Percentiles rank a stretch among this genome's conserved stretches.
These are phyloP conservation scores for Corvus hawaiiensis DNA, from an alignment of 2,113 vertebrate genomes.

Conservation along the genomic window DNA sequence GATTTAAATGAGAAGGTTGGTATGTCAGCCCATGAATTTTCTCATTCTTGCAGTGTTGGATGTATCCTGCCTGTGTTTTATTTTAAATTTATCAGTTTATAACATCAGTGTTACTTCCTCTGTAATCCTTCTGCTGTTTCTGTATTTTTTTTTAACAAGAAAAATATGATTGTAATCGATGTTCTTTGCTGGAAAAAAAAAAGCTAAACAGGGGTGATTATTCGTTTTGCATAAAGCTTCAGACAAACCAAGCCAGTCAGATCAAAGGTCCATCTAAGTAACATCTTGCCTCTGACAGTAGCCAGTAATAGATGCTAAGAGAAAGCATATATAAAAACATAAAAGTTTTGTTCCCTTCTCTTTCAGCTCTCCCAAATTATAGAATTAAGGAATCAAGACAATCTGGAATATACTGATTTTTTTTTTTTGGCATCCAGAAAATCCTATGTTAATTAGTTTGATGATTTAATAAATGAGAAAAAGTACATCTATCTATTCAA, in stretches of 20 bases:
- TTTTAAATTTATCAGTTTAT: neutral
- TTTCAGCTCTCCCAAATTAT: neutral
- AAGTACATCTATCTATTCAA: neutral
- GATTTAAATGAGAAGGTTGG: neutral
- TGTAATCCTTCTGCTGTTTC: neutral
- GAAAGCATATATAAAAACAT: neutral
- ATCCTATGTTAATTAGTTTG: neutral
- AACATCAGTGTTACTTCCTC: neutral
- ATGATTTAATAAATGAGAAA: neutral
- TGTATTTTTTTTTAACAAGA: neutral
- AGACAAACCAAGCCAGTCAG: neutral
- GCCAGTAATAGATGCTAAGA: neutral
- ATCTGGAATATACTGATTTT: neutral
- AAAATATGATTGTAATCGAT: neutral
- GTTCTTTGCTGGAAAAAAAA: neutral
- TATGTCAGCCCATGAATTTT: neutral
- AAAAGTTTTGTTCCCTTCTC: neutral
- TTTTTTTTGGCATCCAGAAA: neutral
- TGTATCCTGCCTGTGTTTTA: neutral
- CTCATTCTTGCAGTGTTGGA: neutral
- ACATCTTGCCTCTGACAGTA: neutral
- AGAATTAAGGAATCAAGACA: neutral
- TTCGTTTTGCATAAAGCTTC: neutral
- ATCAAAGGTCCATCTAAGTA: neutral
- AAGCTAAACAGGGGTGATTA: neutral